Evolutionary conservation across 2,113 vertebrate genomes (phyloP).

Genomic region (Gambusia affinis): DNA sequence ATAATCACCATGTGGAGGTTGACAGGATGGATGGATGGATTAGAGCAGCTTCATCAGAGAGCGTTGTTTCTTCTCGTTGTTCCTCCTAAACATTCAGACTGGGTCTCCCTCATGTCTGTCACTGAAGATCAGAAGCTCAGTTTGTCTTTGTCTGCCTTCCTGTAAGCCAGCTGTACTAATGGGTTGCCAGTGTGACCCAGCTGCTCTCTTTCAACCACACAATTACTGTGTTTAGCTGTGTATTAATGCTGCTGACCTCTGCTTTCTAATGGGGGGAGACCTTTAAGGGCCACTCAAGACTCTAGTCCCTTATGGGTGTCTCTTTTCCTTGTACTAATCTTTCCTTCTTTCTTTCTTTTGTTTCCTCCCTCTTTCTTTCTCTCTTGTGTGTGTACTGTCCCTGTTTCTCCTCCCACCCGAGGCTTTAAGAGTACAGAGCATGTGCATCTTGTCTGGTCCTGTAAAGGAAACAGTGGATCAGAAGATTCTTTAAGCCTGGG

Average conservation of each 20-base stretch:
- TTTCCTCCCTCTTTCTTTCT: background rate
- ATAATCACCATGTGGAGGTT: conserved; percentile 38
- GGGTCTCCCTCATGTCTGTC: conserved; percentile 46
- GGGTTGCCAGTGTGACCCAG: conserved; percentile 57
- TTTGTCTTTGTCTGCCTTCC: conserved; percentile 61
- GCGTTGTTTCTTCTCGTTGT: conserved; percentile 11
- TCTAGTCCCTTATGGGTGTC: conserved; percentile 64
- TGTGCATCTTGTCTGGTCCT: conserved; percentile 68
- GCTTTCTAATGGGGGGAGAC: conserved; percentile 66
- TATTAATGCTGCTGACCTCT: conserved; percentile 74
- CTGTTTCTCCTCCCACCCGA: conserved; percentile 44
- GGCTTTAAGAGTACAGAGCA: conserved; percentile 62
- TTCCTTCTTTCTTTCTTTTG: background rate
- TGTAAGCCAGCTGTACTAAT: conserved; percentile 65
- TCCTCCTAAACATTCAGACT: conserved; percentile 46
- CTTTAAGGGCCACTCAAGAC: conserved; percentile 73
- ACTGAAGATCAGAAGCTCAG: conserved; percentile 57
- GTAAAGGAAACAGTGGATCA: conserved; percentile 58
- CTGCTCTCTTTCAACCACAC: conserved; percentile 54
- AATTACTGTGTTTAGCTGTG: conserved; percentile 65
- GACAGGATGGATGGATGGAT: conserved; percentile 45
- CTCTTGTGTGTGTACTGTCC: conserved; percentile 12
- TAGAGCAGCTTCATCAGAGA: conserved; percentile 24
- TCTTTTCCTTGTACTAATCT: background rate
- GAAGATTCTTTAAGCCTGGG: conserved; percentile 54